phyloP scores from a whole-genome alignment of 1,140 invertebrate species.

The Drosophila willistoni region DNA sequence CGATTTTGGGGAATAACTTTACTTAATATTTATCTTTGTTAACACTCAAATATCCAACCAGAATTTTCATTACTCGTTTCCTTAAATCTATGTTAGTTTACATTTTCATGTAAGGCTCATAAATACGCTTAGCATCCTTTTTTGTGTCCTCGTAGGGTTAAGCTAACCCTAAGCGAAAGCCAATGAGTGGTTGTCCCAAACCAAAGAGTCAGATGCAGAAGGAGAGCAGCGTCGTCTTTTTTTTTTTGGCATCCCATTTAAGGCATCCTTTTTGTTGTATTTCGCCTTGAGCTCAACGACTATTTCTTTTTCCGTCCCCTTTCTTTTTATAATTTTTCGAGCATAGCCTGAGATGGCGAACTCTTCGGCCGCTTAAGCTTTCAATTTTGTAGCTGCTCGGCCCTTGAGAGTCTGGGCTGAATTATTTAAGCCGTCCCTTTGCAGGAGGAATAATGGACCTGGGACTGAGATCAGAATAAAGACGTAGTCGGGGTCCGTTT shows the following conservation, averaged over 20 bases:
- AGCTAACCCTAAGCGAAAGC: slow-evolving; percentile 56
- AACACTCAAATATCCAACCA: too few relatives aligned
- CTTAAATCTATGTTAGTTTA: too few relatives aligned
- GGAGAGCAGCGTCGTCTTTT: too few relatives aligned
- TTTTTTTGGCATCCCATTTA: slow-evolving; percentile 45
- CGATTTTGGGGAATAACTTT: too few relatives aligned
- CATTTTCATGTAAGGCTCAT: slow-evolving; percentile 50
- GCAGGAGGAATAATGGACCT: background rate
- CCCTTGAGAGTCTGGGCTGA: slow-evolving; percentile 39
- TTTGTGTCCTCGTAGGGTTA: slow-evolving; percentile 68
- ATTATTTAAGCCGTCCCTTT: slow-evolving; percentile 60
- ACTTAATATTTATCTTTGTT: too few relatives aligned
- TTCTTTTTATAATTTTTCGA: slow-evolving; percentile 49
- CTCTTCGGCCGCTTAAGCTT: slow-evolving; percentile 63
- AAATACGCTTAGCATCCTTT: slow-evolving; percentile 70
- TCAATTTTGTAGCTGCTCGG: slow-evolving; percentile 55
- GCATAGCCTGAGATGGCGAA: slow-evolving; percentile 38
- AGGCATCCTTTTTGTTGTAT: slow-evolving; percentile 43
- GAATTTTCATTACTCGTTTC: too few relatives aligned
- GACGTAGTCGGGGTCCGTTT: background rate
- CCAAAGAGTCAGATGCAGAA: too few relatives aligned
- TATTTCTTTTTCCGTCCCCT: background rate
- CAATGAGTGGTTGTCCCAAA: slow-evolving; percentile 43
- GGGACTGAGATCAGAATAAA: background rate
- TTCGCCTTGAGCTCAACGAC: slow-evolving; percentile 23